Evolutionary conservation across 2,888 invertebrate species (phyloP).

Genomic region (Bimastos eiseni): DNA sequence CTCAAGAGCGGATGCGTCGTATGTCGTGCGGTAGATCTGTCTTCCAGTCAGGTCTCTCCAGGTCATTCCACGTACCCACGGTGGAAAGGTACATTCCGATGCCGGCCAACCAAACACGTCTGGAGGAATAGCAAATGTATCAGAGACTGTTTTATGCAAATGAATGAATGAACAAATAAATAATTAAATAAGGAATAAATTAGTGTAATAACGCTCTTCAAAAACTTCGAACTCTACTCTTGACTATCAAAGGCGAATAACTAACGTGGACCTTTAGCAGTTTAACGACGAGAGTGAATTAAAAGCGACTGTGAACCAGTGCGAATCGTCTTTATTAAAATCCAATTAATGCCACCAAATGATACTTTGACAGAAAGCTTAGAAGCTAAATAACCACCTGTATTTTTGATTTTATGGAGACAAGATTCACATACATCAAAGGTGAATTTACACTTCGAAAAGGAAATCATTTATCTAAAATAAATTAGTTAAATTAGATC

Average conservation of each 20-base stretch:
- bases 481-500: not conserved
- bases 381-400: not conserved
- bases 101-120: slow-evolving; percentile 41
- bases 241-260: not conserved
- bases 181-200: not conserved
- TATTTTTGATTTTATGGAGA: not conserved
- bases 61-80: slow-evolving; percentile 36
- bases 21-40: slow-evolving; percentile 37
- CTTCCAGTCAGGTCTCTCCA: slow-evolving; percentile 41
- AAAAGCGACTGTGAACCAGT: no score
- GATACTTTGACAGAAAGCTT: not conserved
- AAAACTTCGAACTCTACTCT: not conserved
- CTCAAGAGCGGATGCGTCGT: slow-evolving; percentile 2
- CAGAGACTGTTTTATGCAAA: not conserved
- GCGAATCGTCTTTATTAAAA: not conserved
- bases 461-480: not conserved
- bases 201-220: not conserved
- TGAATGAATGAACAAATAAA: not conserved
- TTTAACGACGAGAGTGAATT: no score
- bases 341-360: not conserved
- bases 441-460: not conserved
- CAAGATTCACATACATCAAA: not conserved
- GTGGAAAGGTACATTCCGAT: slow-evolving; percentile 37
- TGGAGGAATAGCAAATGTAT: slow-evolving; percentile 25
- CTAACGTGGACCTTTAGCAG: not conserved